phyloP scores from a whole-genome alignment of 2,113 vertebrate genomes.

The Atrichornis clamosus region DNA sequence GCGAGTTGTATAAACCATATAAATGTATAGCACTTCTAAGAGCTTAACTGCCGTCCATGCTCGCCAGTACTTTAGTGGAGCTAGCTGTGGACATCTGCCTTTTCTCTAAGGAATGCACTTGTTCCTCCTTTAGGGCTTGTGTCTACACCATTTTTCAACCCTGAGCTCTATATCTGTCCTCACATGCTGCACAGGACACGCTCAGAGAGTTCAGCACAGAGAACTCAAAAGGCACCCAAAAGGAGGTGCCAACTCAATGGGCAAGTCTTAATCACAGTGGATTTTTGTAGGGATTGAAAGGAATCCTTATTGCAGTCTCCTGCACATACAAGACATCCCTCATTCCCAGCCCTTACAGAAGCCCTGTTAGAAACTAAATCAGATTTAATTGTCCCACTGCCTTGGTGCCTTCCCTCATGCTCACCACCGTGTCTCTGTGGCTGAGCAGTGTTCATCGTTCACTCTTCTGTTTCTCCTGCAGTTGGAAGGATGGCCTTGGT shows the following conservation, averaged over 20 bases:
- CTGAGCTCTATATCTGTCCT: not conserved
- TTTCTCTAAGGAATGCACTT: not conserved
- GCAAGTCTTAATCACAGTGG: not conserved
- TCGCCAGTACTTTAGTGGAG: not conserved
- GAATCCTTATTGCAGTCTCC: not conserved
- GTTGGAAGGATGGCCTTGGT: slow-evolving; percentile 98
- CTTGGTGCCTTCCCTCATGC: not conserved
- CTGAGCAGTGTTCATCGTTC: not conserved
- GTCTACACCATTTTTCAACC: not conserved
- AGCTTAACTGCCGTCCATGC: not conserved
- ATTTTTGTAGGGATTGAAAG: not conserved
- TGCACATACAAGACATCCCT: not conserved
- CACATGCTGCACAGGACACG: not conserved
- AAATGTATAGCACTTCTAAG: not conserved
- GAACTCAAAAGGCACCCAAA: not conserved
- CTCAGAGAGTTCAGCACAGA: not conserved
- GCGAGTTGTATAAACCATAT: not conserved
- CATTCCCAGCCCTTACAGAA: not conserved
- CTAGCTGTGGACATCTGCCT: not conserved
- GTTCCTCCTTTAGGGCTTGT: not conserved
- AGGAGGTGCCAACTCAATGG: not conserved
- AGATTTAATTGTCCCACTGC: not conserved
- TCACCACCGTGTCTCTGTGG: not conserved
- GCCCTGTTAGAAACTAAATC: not conserved
- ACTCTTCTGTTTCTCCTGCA: slow-evolving; percentile 44